Base-by-base conservation (phyloP, 2,797 vertebrate genomes). In the Platyrinchus mystaceus region DNA sequence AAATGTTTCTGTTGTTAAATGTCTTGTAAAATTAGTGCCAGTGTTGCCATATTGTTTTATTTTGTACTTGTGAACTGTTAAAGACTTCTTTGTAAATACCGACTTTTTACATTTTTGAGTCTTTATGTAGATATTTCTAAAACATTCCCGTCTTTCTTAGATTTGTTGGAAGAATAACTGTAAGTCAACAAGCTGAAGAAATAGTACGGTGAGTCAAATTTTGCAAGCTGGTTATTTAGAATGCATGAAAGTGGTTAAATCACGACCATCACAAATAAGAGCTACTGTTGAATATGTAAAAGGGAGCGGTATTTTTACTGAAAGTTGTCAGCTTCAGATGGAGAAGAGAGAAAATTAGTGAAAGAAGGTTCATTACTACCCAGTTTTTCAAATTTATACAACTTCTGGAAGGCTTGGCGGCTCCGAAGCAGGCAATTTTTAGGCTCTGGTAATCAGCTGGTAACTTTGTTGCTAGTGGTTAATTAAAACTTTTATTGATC, bases 131-230 rank as follows among this genome's bases (percentile, higher is more conserved):
- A 6, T 74, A 36, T 76, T 95, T 89, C 39, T 97, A 91, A 97
- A 55, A 36, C 12, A 8, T 46, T 74, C 12, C 59, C 32, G 20
- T 97, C 43, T 96, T 94, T 94, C 37, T 37, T 68, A 99, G 99
- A 97, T 99, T 99, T 97, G 98, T 99, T 87, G 99, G 99, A 84
- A 98, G 99, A 96, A 98, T 99, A 91, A 99, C 98, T 14, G 91
- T 99, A 96, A 99, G 97, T 90, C 98, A 99, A 13, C 98, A 98
- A 34, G 98, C 97, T 84, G 99, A 99, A 93, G 99, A 99, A 97
- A 98, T 99, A 27, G 99, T 99, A 90, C 98, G 99, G 99, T 99
- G 98, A 98, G 98, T 96, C 75, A 93, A 89, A 63, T 27, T 87
- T 71, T 74, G 0, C 22, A 10, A 79, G 27, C 11, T 23, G 24